These are phyloP conservation scores for Leptinotarsa juncta DNA, from an alignment of 2,888 invertebrate species.

Conservation along the genomic window DNA sequence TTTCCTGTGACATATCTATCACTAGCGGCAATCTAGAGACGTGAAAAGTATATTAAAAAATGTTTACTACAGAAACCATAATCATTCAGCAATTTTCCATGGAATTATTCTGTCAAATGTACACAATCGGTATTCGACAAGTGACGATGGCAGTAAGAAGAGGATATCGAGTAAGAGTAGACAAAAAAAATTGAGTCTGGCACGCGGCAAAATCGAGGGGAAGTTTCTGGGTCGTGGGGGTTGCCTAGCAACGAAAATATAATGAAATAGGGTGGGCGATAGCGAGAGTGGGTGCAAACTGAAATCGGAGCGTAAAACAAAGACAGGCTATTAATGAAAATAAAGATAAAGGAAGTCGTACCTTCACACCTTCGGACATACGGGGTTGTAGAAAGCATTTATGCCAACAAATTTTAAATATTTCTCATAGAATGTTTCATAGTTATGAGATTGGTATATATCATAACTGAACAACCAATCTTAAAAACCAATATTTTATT, in stretches of 20 bases:
- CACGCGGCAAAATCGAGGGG: slow-evolving; percentile 48
- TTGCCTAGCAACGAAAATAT: slow-evolving; percentile 61
- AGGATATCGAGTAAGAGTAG: slow-evolving; percentile 32
- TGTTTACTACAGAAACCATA: background rate
- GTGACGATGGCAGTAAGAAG: slow-evolving; percentile 7
- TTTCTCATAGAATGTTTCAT: too few species aligned
- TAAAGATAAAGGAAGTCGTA: slow-evolving; percentile 34
- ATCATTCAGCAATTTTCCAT: slow-evolving; percentile 7
- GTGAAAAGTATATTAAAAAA: too few species aligned
- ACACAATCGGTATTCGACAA: slow-evolving; percentile 11
- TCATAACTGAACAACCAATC: too few species aligned
- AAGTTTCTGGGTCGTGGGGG: slow-evolving; percentile 61
- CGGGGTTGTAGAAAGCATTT: background rate
- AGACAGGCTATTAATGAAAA: slow-evolving; percentile 36
- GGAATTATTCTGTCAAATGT: background rate
- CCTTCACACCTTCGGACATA: slow-evolving; percentile 30
- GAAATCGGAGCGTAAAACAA: slow-evolving; percentile 38
- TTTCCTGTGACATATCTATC: too few species aligned
- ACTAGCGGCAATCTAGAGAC: too few species aligned
- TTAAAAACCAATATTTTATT: too few species aligned
- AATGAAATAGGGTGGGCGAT: slow-evolving; percentile 51
- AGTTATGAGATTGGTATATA: too few species aligned
- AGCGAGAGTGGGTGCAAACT: slow-evolving; percentile 47
- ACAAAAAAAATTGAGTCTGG: slow-evolving; percentile 37
- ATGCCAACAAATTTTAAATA: background rate